These are phyloP conservation scores for Tromatobia lineatoria DNA, from an alignment of 2,888 invertebrate species.

Conservation along the genomic window DNA sequence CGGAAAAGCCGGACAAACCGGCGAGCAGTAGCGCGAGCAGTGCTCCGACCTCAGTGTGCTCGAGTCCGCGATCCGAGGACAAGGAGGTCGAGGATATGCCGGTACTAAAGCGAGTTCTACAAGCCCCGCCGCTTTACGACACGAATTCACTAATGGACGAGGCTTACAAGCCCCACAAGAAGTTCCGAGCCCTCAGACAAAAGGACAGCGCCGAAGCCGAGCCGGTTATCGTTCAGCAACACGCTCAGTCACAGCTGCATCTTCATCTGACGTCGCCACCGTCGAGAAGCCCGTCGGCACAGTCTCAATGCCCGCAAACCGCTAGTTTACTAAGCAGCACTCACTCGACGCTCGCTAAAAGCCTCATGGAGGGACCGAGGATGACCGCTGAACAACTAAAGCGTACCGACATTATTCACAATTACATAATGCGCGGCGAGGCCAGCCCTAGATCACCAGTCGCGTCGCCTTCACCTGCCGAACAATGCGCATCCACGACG, in stretches of 20 bases:
- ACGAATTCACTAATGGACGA: constrained; percentile 97
- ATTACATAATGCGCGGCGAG: constrained; percentile 94
- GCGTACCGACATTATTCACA: constrained; percentile 96
- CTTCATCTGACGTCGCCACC: constrained; percentile 85
- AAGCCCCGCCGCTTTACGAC: constrained; percentile 96
- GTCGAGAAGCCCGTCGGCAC: constrained; percentile 86
- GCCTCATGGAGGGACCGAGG: constrained; percentile 96
- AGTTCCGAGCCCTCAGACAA: constrained; percentile 94
- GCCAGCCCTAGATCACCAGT: constrained; percentile 83
- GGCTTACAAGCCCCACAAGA: constrained; percentile 98
- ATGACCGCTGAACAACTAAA: constrained; percentile 97
- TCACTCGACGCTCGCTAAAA: constrained; percentile 95
- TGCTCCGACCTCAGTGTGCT: constrained; percentile 92
- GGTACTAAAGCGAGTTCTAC: constrained; percentile 95
- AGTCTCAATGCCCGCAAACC: constrained; percentile 84
- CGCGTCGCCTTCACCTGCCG: constrained; percentile 85
- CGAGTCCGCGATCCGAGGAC: constrained; percentile 94
- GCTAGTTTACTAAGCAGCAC: constrained; percentile 92
- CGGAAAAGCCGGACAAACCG: constrained; percentile 93
- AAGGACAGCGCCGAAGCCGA: constrained; percentile 94
- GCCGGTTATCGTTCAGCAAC: constrained; percentile 86
- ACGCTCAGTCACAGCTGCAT: constrained; percentile 86
- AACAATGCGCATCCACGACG: constrained; percentile 86
- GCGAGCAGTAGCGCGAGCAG: constrained; percentile 88
- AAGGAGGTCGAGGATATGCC: constrained; percentile 96